Evolutionary conservation across 2,113 vertebrate species (phyloP).

Genomic region (Platycercus adscitus): DNA sequence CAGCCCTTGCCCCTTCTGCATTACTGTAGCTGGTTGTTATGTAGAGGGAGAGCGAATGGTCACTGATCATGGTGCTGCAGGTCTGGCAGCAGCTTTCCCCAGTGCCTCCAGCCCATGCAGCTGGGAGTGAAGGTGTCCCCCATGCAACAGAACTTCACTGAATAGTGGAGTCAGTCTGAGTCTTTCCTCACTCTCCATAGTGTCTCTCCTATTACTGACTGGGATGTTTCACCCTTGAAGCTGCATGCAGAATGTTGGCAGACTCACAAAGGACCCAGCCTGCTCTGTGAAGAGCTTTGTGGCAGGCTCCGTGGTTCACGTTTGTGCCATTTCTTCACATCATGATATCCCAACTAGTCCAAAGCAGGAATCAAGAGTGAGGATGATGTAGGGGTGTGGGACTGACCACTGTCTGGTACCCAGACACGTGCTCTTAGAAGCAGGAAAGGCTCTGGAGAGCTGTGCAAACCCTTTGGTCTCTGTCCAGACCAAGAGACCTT

Average conservation of each 20-base stretch:
- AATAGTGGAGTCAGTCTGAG: not conserved
- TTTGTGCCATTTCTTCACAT: not conserved
- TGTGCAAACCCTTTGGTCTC: not conserved
- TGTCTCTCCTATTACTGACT: not conserved
- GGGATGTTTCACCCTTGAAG: not conserved
- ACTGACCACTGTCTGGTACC: not conserved
- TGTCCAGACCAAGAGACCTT: not conserved
- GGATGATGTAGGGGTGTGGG: not conserved
- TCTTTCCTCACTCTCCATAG: not conserved
- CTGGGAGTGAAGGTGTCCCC: not conserved
- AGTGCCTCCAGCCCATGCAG: not conserved
- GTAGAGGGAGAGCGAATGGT: not conserved
- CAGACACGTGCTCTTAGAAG: not conserved
- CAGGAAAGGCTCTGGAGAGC: not conserved
- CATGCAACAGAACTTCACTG: not conserved
- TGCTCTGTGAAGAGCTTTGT: not conserved
- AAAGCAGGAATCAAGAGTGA: not conserved
- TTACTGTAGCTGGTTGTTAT: not conserved
- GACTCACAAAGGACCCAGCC: not conserved
- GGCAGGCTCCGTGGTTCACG: not conserved
- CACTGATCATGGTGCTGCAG: not conserved
- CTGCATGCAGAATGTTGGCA: not conserved
- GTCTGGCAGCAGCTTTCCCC: not conserved
- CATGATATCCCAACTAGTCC: not conserved
- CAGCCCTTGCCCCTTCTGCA: fast-evolving